Conservation (phyloP, 2,888 invertebrate genomes). For the Helicoverpa assulta region DNA sequence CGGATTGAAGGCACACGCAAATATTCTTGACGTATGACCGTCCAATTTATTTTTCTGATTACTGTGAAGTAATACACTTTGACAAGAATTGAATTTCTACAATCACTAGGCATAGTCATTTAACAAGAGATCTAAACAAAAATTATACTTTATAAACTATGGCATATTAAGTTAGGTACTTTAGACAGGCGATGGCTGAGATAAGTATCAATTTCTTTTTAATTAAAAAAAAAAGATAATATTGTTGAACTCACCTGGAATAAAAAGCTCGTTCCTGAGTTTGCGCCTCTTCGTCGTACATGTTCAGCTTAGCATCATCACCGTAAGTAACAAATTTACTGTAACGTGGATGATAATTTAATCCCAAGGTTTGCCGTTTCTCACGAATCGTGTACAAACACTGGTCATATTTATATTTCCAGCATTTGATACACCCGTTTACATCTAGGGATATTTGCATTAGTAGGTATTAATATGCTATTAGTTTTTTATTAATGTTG, state of each 20-base stretch:
- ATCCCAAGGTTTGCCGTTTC: slow-evolving; percentile 91
- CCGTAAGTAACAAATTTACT: slow-evolving; percentile 90
- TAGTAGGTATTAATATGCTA: slow-evolving; percentile 7
- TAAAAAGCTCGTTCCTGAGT: slow-evolving; percentile 91
- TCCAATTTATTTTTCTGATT: slow-evolving; percentile 85
- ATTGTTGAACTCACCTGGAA: slow-evolving; percentile 83
- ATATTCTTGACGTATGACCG: slow-evolving; percentile 92
- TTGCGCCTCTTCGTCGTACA: slow-evolving; percentile 93
- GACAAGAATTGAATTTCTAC: not conserved
- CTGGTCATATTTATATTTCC: slow-evolving; percentile 92
- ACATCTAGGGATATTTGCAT: slow-evolving; percentile 86
- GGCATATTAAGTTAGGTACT: too few relatives aligned
- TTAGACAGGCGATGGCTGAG: too few relatives aligned
- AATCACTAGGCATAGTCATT: too few relatives aligned
- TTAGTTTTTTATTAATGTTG: too few relatives aligned
- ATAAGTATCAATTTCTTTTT: too few relatives aligned
- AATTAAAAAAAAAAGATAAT: too few relatives aligned
- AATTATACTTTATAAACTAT: too few relatives aligned
- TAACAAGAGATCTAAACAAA: too few relatives aligned
- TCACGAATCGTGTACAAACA: slow-evolving; percentile 92
- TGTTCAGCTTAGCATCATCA: slow-evolving; percentile 91
- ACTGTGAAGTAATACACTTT: slow-evolving; percentile 72
- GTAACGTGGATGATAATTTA: slow-evolving; percentile 91
- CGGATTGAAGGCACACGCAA: slow-evolving; percentile 92
- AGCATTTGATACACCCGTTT: slow-evolving; percentile 92